phyloP scores from a whole-genome alignment of 2,797 vertebrate species.

The Acanthis flammea region DNA sequence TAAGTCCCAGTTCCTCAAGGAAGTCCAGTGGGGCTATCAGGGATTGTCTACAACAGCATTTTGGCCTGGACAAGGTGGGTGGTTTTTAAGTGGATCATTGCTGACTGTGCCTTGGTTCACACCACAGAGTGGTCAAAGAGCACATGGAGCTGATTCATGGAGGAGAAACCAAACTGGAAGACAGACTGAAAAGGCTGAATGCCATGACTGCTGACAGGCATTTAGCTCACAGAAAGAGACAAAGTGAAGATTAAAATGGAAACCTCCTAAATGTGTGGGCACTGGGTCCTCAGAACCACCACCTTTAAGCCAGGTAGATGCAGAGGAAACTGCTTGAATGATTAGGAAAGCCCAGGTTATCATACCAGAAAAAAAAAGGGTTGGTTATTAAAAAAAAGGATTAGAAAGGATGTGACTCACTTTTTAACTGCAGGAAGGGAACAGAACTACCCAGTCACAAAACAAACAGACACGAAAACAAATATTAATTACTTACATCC shows the following conservation, averaged over 20 bases:
- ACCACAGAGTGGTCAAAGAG: not conserved
- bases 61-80: not conserved
- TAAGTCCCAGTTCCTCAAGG: not conserved
- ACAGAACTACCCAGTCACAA: not conserved
- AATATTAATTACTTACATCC: not conserved
- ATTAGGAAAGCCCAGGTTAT: not conserved
- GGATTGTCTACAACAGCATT: not conserved
- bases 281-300: not conserved
- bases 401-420: conserved; percentile 36
- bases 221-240: not conserved
- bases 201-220: accelerated
- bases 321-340: not conserved
- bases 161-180: not conserved
- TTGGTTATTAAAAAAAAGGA: not conserved
- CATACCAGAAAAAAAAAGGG: not conserved
- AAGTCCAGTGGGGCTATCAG: accelerated
- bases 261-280: not conserved
- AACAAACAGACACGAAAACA: not conserved
- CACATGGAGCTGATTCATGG: not conserved
- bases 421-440: not conserved
- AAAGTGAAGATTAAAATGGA: not conserved
- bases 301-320: not conserved
- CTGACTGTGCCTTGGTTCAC: not conserved
- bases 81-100: not conserved
- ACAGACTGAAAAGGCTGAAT: not conserved